Conservation (phyloP, 2,888 invertebrate genomes). For the Chymomyza caudatula region DNA sequence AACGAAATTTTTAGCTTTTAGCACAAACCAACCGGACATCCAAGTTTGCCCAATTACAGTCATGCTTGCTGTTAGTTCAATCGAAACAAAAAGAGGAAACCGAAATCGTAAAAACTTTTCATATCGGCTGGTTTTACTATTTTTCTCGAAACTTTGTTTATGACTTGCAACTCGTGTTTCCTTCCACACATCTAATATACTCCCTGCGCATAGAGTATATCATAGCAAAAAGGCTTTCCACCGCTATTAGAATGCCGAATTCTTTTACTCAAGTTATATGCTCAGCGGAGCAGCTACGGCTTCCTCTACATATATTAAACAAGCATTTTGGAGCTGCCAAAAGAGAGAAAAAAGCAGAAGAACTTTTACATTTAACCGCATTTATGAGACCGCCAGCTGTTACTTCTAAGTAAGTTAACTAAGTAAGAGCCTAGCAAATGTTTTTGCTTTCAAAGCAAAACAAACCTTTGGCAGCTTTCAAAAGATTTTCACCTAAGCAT, state of each 20-base stretch:
- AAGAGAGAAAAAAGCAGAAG: slow-evolving; percentile 20
- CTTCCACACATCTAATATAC: neutral
- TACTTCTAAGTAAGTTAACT: slow-evolving; percentile 2
- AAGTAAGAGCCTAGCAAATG: slow-evolving; percentile 30
- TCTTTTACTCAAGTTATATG: slow-evolving; percentile 28
- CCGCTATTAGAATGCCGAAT: slow-evolving; percentile 10
- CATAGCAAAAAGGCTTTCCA: neutral
- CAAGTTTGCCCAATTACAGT: too few species aligned
- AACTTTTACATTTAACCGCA: slow-evolving; percentile 72
- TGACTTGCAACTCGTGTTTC: neutral
- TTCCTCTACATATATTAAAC: neutral
- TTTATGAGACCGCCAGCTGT: slow-evolving; percentile 62
- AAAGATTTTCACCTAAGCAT: slow-evolving; percentile 64
- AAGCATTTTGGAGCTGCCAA: slow-evolving; percentile 55
- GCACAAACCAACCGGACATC: too few species aligned
- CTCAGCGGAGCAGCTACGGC: slow-evolving; percentile 22
- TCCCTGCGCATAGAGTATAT: neutral
- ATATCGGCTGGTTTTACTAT: too few species aligned
- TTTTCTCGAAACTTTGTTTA: too few species aligned
- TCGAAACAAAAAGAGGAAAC: too few species aligned
- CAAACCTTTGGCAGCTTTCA: slow-evolving; percentile 65
- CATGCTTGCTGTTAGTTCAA: too few species aligned
- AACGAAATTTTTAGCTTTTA: too few species aligned
- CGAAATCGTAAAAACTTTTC: too few species aligned
- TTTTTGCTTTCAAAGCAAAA: slow-evolving; percentile 24